Percentiles rank a stretch among this genome's conserved stretches.
phyloP scores from a whole-genome alignment of 2,797 vertebrate species.

The Mormyrops attenuatus region DNA sequence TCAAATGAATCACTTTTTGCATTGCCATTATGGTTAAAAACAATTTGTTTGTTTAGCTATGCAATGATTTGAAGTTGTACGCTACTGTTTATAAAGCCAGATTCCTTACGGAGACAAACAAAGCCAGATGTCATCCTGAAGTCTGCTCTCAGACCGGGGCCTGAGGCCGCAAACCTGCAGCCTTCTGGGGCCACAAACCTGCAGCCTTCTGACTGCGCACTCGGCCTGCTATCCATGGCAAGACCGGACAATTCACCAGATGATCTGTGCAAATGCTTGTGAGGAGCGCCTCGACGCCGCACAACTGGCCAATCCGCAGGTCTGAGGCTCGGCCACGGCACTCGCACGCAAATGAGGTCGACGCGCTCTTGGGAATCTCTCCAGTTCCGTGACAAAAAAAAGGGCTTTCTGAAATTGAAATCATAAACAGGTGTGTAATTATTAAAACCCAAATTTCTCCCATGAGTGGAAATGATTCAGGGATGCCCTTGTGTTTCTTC shows the following conservation, averaged over 20 bases:
- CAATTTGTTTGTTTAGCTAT: neutral
- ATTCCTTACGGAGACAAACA: neutral
- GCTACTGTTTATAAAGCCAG: neutral
- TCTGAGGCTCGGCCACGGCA: neutral
- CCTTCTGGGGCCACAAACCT: neutral
- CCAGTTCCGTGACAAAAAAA: neutral
- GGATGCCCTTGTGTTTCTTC: neutral
- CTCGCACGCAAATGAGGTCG: neutral
- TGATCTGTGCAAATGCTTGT: neutral
- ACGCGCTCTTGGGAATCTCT: neutral
- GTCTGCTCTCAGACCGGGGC: neutral
- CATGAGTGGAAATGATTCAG: neutral
- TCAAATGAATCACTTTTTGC: slow-evolving; percentile 35
- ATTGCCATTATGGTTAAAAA: neutral
- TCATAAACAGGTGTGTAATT: slow-evolving; percentile 9
- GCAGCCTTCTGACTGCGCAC: neutral
- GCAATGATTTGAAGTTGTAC: neutral
- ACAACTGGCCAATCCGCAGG: neutral
- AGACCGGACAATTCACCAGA: neutral
- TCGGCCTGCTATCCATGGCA: neutral
- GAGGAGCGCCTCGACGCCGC: too few species aligned
- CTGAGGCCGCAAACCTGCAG: neutral
- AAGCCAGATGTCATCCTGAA: neutral
- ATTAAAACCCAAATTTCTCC: neutral
- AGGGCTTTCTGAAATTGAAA: neutral